Percentiles rank a stretch among this genome's conserved stretches.
These are phyloP conservation scores for Papilio gigon DNA, from an alignment of 2,888 invertebrate genomes.

Conservation along the genomic window DNA sequence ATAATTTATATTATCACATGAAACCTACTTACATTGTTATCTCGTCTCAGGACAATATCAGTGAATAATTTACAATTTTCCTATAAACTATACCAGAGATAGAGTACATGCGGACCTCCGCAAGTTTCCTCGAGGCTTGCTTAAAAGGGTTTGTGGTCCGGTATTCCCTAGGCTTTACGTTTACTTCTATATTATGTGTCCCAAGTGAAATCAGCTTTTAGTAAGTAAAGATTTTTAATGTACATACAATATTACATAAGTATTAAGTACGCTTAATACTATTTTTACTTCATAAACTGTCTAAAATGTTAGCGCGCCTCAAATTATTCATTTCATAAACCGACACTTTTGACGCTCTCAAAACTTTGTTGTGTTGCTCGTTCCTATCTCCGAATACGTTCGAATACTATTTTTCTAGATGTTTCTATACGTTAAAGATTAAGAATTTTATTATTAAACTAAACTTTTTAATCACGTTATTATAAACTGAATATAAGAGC, in stretches of 20 bases:
- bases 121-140: slow-evolving; percentile 26
- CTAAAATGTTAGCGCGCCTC: no score
- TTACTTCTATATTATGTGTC: slow-evolving; percentile 30
- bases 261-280: no score
- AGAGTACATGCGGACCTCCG: background rate
- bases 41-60: background rate
- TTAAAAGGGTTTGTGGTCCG: slow-evolving; percentile 41
- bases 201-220: slow-evolving; percentile 20
- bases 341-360: no score
- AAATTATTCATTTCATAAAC: no score
- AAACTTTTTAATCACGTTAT: no score
- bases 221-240: background rate
- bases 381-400: no score
- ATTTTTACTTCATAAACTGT: no score
- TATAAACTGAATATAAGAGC: no score
- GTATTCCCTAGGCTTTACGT: slow-evolving; percentile 34
- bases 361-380: no score
- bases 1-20: background rate
- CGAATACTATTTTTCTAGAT: no score
- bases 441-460: no score
- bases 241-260: background rate
- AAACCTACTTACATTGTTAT: background rate
- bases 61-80: slow-evolving; percentile 19
- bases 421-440: no score
- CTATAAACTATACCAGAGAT: background rate